Conservation (phyloP, 2,113 vertebrate species). For the Vidua chalybeata region DNA sequence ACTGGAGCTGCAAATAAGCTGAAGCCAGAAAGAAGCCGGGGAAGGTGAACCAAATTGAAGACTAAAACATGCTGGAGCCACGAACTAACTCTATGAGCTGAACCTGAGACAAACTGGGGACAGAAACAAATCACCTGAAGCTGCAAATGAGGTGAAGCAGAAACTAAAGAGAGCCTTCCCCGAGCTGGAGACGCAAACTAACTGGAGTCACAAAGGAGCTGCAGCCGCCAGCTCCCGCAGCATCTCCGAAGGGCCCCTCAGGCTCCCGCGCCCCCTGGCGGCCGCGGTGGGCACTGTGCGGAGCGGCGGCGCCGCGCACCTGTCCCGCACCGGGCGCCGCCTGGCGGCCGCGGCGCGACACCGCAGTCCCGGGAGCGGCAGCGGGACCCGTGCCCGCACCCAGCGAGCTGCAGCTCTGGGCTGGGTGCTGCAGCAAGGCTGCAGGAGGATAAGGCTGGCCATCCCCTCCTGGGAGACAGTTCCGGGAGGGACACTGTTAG, state of each 20-base stretch:
- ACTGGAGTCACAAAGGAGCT: neutral
- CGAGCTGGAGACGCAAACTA: neutral
- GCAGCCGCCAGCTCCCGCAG: neutral
- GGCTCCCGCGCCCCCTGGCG: neutral
- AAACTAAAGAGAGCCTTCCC: neutral
- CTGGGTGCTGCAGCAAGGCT: neutral
- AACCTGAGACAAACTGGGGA: neutral
- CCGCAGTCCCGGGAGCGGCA: neutral
- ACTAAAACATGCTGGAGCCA: neutral
- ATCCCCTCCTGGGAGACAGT: neutral
- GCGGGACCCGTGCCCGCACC: too few species aligned
- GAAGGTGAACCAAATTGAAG: neutral
- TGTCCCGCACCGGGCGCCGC: neutral
- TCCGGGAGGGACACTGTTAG: neutral
- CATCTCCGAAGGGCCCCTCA: neutral
- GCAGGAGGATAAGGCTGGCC: neutral
- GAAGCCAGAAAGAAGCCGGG: neutral
- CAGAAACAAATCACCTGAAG: neutral
- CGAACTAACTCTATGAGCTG: neutral
- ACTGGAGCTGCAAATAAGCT: neutral
- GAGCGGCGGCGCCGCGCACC: too few species aligned
- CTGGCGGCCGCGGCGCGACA: neutral
- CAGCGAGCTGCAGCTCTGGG: too few species aligned
- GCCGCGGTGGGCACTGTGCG: neutral
- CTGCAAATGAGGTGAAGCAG: neutral